These are phyloP conservation scores for Tetramorium parvispinum DNA, from an alignment of 1,140 invertebrate species.

Conservation along the genomic window DNA sequence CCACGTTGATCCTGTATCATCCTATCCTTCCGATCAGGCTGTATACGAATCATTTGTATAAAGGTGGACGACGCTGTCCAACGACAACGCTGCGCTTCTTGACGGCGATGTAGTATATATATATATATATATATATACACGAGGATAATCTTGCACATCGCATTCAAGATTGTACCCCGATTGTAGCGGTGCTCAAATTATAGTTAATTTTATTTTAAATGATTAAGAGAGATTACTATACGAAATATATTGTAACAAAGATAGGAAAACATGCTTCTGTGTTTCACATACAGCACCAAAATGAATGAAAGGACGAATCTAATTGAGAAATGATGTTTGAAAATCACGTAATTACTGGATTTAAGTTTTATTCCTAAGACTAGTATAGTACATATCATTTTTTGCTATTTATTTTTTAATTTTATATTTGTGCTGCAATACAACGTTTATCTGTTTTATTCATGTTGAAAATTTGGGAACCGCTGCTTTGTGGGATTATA, in stretches of 20 bases:
- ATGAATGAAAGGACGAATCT: background rate
- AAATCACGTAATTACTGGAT: conserved; percentile 10
- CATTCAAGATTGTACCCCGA: background rate
- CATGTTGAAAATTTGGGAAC: conserved; percentile 11
- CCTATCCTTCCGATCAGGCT: conserved; percentile 12
- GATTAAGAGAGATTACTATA: background rate
- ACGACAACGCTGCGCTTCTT: background rate
- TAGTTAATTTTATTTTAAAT: background rate
- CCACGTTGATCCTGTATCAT: conserved; percentile 16
- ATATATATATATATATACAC: no score
- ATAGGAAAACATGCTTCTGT: background rate
- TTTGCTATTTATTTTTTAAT: background rate
- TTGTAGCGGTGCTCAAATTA: conserved; percentile 5
- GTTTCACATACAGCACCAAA: background rate
- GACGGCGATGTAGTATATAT: background rate
- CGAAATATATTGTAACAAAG: background rate
- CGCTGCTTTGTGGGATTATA: background rate
- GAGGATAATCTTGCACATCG: background rate
- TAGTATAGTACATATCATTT: background rate
- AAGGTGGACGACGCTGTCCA: background rate
- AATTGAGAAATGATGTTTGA: background rate
- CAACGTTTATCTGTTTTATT: background rate
- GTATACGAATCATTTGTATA: conserved; percentile 58
- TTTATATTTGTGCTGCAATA: background rate
- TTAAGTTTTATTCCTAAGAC: background rate